These are phyloP conservation scores for Lutjanus campechanus DNA, from an alignment of 2,797 vertebrate genomes.

Conservation along the genomic window DNA sequence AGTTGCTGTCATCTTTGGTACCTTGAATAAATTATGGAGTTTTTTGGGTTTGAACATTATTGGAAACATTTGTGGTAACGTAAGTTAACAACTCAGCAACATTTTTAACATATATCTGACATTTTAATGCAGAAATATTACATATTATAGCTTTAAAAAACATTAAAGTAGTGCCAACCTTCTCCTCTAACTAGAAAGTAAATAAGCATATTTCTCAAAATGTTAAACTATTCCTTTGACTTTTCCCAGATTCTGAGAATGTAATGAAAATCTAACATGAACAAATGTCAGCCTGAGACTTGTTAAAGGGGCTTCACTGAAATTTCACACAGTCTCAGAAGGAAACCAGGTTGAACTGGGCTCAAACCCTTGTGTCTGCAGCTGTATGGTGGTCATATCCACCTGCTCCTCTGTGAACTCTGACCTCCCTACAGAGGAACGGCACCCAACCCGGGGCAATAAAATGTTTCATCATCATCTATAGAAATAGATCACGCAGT, in stretches of 20 bases:
- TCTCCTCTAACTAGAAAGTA: neutral
- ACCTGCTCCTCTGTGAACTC: neutral
- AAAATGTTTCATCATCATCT: constrained; percentile 4
- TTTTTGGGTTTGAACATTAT: too few relatives aligned
- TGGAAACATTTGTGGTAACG: too few relatives aligned
- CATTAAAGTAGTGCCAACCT: neutral
- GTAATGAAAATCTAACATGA: too few relatives aligned
- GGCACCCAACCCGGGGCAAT: neutral
- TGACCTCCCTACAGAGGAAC: neutral
- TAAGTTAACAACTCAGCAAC: too few relatives aligned
- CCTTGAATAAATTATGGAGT: too few relatives aligned
- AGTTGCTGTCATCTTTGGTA: too few relatives aligned
- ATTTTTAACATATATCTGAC: too few relatives aligned
- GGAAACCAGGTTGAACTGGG: neutral
- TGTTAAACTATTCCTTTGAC: neutral
- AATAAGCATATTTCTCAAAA: too few relatives aligned
- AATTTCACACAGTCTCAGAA: neutral
- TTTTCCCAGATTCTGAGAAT: neutral
- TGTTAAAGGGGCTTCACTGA: neutral
- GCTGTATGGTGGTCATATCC: neutral
- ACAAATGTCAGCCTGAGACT: neutral
- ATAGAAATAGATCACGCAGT: neutral
- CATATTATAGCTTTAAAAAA: too few relatives aligned
- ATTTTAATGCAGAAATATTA: too few relatives aligned
- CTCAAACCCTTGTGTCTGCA: neutral